Evolutionary conservation across 1,140 invertebrate genomes (phyloP), one percentile per base, ranked within the genome.

Genomic region (Halyomorpha halys): DNA sequence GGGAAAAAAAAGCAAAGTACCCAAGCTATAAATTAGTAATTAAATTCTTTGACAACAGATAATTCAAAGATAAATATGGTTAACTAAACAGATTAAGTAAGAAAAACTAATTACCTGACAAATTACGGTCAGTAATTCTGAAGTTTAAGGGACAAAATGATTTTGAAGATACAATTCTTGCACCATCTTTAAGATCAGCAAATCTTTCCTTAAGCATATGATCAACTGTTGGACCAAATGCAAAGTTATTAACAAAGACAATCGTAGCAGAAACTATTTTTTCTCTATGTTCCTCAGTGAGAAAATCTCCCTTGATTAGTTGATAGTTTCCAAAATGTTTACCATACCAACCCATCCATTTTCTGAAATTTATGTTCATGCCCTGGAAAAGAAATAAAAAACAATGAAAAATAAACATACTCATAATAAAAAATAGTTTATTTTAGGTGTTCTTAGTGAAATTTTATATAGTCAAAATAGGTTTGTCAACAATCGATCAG

Each of bases 231-330:
- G 96, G 94, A 18, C 95, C 95, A 75, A 98, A 98, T 45, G 95
- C 94, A 80, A 96, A 98, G 80, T 98, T 98, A 78, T 98, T 98
- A 5, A 97, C 94, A 80, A 98, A 98, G 53, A 98, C 92, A 71
- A 98, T 89, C 44, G 91, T 89, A 6, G 94, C 89, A 68, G 84
- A 84, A 67, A 90, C 92, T 69, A 97, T 94, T 73, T 87, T 92
- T 73, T 97, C 93, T 68, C 89, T 84, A 76, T 94, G 88, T 72
- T 93, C 86, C 69, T 93, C 88, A 66, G 84, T 83, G 65, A 98
- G 79, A 76, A 98, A 98, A 74, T 98, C 94, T 11, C 94, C 94
- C 73, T 92, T 93, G 53, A 95, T 85, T 65, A 97, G 80, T 74
- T 89, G 82, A 77, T 94, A 98, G 45, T 95, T 87, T 64, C 90